Evolutionary conservation across 2,113 vertebrate species (phyloP).

Genomic region (Prolemur simus): DNA sequence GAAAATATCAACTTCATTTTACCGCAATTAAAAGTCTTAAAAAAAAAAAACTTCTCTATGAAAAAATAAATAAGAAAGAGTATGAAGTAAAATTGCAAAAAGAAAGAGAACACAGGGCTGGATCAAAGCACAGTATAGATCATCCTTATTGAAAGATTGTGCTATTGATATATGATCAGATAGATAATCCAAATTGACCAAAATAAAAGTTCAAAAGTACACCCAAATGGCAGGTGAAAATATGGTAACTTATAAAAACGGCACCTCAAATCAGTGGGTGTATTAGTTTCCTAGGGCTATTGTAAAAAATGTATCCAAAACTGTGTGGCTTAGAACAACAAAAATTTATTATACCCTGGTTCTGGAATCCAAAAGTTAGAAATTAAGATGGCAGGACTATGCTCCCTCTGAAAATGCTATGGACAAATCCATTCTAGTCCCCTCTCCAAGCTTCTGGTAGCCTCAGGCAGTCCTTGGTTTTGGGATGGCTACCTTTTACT

Average conservation of each 20-base stretch:
- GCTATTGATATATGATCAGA: not conserved
- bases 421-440: too few species aligned
- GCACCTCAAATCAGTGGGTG: not conserved
- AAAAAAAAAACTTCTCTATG: not conserved
- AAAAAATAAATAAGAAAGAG: not conserved
- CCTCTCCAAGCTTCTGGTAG: not conserved
- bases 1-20: not conserved
- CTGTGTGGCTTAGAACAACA: not conserved
- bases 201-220: not conserved
- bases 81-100: not conserved
- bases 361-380: not conserved
- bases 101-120: not conserved
- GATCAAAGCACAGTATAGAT: not conserved
- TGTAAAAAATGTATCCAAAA: not conserved
- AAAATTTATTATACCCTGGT: not conserved
- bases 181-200: not conserved
- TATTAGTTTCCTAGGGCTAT: not conserved
- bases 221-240: not conserved
- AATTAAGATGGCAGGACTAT: not conserved
- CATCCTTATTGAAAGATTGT: not conserved
- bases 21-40: not conserved
- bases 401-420: not conserved
- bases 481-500: not conserved
- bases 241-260: not conserved
- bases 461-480: not conserved